Evolutionary conservation across 2,113 vertebrate genomes (phyloP).

Genomic region (Aegithalos caudatus): DNA sequence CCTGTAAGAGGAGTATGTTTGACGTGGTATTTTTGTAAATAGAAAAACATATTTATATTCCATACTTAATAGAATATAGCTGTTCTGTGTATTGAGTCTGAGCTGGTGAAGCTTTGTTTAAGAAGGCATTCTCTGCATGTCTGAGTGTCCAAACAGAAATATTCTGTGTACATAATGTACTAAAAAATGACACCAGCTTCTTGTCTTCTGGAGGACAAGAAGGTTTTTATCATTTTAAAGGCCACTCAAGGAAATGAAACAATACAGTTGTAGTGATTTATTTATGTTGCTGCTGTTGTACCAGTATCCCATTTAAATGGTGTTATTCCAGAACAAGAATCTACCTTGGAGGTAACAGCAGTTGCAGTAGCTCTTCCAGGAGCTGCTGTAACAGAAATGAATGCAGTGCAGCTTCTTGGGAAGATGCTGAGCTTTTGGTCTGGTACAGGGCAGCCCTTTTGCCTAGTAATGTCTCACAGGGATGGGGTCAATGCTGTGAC

Average conservation of each 20-base stretch:
- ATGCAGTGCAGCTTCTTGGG: neutral
- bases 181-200: conserved; percentile 19
- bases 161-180: conserved; percentile 13
- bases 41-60: neutral
- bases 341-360: neutral
- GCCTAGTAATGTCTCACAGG: neutral
- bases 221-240: conserved; percentile 29
- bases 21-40: neutral
- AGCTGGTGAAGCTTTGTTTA: neutral
- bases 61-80: neutral
- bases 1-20: neutral
- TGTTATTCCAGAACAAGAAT: neutral
- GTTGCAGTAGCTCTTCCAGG: neutral
- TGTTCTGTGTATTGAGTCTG: neutral
- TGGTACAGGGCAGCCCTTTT: neutral
- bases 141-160: conserved; percentile 28
- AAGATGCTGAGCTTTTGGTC: neutral
- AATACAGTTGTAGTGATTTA: neutral
- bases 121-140: neutral
- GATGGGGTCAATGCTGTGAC: neutral
- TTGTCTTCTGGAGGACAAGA: conserved; percentile 2
- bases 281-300: neutral
- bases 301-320: neutral
- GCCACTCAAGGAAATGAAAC: conserved; percentile 9
- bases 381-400: neutral